A percentile compares a stretch with the other conserved stretches of the same genome.
These are phyloP conservation scores for Cremastinae sp. DNA, from an alignment of 2,888 invertebrate species.

Conservation along the genomic window DNA sequence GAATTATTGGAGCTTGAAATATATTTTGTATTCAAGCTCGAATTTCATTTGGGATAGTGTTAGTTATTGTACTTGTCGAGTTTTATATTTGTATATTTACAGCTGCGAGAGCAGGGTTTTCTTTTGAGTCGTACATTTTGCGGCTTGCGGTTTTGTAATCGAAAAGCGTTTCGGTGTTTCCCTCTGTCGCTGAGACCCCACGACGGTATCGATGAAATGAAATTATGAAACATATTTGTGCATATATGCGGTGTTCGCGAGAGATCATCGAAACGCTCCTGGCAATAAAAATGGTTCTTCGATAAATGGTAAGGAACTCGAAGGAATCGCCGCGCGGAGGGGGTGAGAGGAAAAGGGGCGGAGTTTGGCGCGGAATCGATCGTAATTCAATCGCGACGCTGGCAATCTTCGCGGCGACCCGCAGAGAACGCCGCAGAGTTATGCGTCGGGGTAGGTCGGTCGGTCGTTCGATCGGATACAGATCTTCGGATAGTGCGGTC, in stretches of 20 bases:
- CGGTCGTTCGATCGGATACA: conserved; percentile 65
- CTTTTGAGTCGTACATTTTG: too few relatives aligned
- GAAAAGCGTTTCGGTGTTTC: too few relatives aligned
- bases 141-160: too few relatives aligned
- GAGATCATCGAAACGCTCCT: conserved; percentile 31
- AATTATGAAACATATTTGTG: not conserved
- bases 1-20: too few relatives aligned
- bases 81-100: too few relatives aligned
- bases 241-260: conserved; percentile 58
- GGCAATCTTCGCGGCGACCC: conserved; percentile 67
- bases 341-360: conserved; percentile 27
- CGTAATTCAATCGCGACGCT: conserved; percentile 68
- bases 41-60: too few relatives aligned
- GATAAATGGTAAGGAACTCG: conserved; percentile 31
- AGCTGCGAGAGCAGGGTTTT: too few relatives aligned
- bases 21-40: too few relatives aligned
- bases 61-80: too few relatives aligned
- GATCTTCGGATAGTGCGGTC: conserved; percentile 65
- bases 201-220: too few relatives aligned
- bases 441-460: conserved; percentile 64
- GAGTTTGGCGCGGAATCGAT: conserved; percentile 57
- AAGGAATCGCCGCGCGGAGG: conserved; percentile 26
- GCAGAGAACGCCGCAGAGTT: conserved; percentile 65
- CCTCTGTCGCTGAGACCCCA: too few relatives aligned
- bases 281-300: conserved; percentile 28